Evolutionary conservation across 2,113 vertebrate species (phyloP).

Genomic region (Sinocyclocheilus anshuiensis): DNA sequence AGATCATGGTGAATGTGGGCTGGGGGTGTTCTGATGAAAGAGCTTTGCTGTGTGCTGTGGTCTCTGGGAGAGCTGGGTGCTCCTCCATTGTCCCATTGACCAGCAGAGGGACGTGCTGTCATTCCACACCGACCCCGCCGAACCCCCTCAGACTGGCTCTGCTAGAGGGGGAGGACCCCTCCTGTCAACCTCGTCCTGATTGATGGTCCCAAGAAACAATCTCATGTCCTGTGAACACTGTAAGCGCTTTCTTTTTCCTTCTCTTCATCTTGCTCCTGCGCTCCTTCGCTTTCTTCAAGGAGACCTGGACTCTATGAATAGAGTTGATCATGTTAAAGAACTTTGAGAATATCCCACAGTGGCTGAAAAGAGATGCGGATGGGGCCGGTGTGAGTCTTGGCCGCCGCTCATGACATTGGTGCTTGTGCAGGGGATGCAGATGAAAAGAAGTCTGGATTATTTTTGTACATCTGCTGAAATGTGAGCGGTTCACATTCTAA

Average conservation of each 20-base stretch:
- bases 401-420: slow-evolving; percentile 5
- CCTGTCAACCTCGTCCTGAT: slow-evolving; percentile 49
- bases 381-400: slow-evolving; percentile 23
- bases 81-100: slow-evolving; percentile 42
- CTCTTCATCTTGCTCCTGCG: slow-evolving; percentile 31
- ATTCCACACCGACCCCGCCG: slow-evolving; percentile 35
- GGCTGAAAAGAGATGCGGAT: slow-evolving; percentile 33
- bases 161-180: slow-evolving; percentile 19
- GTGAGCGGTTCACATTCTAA: slow-evolving; percentile 28
- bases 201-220: slow-evolving; percentile 51
- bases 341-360: slow-evolving; percentile 23
- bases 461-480: slow-evolving; percentile 50
- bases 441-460: slow-evolving; percentile 46
- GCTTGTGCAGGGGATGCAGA: slow-evolving; percentile 4
- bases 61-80: slow-evolving; percentile 44
- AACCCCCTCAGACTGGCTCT: slow-evolving; percentile 24
- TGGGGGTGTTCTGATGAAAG: slow-evolving; percentile 43
- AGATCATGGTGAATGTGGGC: slow-evolving; percentile 20
- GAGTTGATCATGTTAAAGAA: slow-evolving; percentile 43
- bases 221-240: slow-evolving; percentile 37
- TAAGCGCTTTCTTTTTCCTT: slow-evolving; percentile 25
- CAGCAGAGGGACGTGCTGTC: slow-evolving; percentile 47
- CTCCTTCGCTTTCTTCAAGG: slow-evolving; percentile 19
- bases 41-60: slow-evolving; percentile 40
- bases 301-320: slow-evolving; percentile 45